Conservation (phyloP, 2,113 vertebrate genomes). For the Tautogolabrus adspersus region DNA sequence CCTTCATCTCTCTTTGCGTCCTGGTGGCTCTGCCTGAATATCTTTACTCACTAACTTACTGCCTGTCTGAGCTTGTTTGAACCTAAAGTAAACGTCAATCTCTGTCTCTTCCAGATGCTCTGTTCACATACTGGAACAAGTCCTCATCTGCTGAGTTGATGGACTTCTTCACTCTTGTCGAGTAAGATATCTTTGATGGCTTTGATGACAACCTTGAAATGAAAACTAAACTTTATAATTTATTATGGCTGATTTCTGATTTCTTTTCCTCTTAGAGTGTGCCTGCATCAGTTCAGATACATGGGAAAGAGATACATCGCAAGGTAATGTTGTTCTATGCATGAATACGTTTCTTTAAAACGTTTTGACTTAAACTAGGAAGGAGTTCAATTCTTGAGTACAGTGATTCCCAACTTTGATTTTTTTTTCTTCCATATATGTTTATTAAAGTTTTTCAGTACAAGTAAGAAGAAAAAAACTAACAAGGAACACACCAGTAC, state of each 20-base stretch:
- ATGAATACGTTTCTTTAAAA: background rate
- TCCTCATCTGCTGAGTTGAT: constrained; percentile 93
- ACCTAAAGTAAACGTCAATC: background rate
- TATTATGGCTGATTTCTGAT: background rate
- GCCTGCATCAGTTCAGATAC: constrained; percentile 98
- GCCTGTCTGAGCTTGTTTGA: background rate
- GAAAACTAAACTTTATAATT: background rate
- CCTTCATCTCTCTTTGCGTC: background rate
- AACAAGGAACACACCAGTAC: too few species aligned
- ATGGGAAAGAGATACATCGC: constrained; percentile 98
- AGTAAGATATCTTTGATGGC: constrained; percentile 85
- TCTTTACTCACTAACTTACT: background rate
- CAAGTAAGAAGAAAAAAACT: too few species aligned
- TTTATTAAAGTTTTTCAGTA: too few species aligned
- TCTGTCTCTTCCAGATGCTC: constrained; percentile 86
- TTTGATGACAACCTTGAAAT: background rate
- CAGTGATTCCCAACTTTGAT: background rate
- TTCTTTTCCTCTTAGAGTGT: constrained; percentile 85
- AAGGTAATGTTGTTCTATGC: constrained; percentile 89
- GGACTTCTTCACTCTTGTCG: constrained; percentile 97
- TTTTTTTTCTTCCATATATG: background rate
- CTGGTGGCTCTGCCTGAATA: background rate
- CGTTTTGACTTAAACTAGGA: background rate
- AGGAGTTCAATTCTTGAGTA: background rate
- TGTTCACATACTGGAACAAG: constrained; percentile 98